These are phyloP conservation scores for Bombus superbus DNA, from an alignment of 1,140 invertebrate species.

Conservation along the genomic window DNA sequence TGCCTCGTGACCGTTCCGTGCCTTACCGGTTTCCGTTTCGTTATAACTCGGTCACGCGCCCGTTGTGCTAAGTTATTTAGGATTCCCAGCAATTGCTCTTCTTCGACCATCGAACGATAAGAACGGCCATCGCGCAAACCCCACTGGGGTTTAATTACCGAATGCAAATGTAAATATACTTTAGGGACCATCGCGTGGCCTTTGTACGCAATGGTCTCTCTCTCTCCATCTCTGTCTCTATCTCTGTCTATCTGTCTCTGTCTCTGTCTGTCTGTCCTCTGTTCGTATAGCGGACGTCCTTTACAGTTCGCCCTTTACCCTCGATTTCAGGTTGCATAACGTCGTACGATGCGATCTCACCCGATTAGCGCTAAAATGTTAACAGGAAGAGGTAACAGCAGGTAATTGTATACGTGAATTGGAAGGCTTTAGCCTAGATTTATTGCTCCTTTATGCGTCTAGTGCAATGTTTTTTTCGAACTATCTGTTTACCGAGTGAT, in stretches of 20 bases:
- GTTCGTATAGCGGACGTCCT: not conserved
- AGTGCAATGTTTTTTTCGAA: not conserved
- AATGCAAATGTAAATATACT: slow-evolving; percentile 79
- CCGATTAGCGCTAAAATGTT: slow-evolving; percentile 46
- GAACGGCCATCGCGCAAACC: slow-evolving; percentile 63
- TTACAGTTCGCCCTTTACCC: not conserved
- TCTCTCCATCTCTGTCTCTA: not conserved
- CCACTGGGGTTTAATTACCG: slow-evolving; percentile 74
- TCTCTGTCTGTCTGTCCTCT: slow-evolving; percentile 1
- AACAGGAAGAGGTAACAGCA: slow-evolving; percentile 4
- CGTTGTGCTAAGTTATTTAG: slow-evolving; percentile 48
- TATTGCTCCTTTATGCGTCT: not conserved
- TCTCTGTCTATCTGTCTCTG: too few species aligned
- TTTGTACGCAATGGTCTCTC: slow-evolving; percentile 23
- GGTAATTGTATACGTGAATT: slow-evolving; percentile 30
- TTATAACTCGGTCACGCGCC: slow-evolving; percentile 54
- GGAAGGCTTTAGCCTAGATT: slow-evolving; percentile 5
- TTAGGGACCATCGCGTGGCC: slow-evolving; percentile 68
- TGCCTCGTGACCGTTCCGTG: slow-evolving; percentile 41
- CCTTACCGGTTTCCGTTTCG: slow-evolving; percentile 48
- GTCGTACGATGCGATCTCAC: slow-evolving; percentile 35
- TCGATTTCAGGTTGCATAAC: slow-evolving; percentile 12
- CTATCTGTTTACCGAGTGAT: not conserved
- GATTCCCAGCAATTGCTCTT: slow-evolving; percentile 64
- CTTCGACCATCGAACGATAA: slow-evolving; percentile 70